Evolutionary conservation across 2,888 invertebrate species (phyloP).

Genomic region (Eupeodes latifasciatus): DNA sequence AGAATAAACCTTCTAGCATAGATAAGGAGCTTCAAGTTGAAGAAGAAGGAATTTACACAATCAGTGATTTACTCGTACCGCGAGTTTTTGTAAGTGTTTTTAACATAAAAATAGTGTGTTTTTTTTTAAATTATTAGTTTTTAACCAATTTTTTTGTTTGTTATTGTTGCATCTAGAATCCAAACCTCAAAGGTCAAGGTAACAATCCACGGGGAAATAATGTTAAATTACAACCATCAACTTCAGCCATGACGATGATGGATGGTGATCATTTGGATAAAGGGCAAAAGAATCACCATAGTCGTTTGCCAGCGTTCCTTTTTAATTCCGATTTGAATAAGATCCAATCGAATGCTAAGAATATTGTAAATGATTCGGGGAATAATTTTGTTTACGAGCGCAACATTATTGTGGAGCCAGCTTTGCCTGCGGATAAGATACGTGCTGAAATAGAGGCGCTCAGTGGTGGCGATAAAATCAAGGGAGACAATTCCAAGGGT

Average conservation of each 20-base stretch:
- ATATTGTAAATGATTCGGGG: slow-evolving; percentile 79
- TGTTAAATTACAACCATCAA: slow-evolving; percentile 31
- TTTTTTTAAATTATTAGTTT: not conserved
- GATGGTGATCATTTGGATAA: slow-evolving; percentile 70
- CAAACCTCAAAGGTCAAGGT: slow-evolving; percentile 62
- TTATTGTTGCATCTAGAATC: slow-evolving; percentile 45
- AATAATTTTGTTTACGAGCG: slow-evolving; percentile 80
- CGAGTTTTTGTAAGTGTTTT: slow-evolving; percentile 77
- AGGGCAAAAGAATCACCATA: slow-evolving; percentile 74
- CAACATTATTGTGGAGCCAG: slow-evolving; percentile 79
- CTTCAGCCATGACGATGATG: slow-evolving; percentile 24
- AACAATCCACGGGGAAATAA: slow-evolving; percentile 50
- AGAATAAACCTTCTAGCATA: slow-evolving; percentile 35
- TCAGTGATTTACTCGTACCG: slow-evolving; percentile 73
- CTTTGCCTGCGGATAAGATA: slow-evolving; percentile 76
- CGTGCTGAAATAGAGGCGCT: slow-evolving; percentile 77
- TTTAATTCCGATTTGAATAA: slow-evolving; percentile 79
- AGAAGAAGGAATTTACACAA: slow-evolving; percentile 77
- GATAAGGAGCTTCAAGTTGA: slow-evolving; percentile 78
- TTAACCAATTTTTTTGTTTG: not conserved
- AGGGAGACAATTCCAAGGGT: slow-evolving; percentile 78
- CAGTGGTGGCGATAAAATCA: slow-evolving; percentile 77
- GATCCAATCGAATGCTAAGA: slow-evolving; percentile 82
- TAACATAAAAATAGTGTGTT: slow-evolving; percentile 54
- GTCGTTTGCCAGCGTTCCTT: slow-evolving; percentile 77